Conservation (phyloP, 2,888 invertebrate genomes). For the Unio delphinus region DNA sequence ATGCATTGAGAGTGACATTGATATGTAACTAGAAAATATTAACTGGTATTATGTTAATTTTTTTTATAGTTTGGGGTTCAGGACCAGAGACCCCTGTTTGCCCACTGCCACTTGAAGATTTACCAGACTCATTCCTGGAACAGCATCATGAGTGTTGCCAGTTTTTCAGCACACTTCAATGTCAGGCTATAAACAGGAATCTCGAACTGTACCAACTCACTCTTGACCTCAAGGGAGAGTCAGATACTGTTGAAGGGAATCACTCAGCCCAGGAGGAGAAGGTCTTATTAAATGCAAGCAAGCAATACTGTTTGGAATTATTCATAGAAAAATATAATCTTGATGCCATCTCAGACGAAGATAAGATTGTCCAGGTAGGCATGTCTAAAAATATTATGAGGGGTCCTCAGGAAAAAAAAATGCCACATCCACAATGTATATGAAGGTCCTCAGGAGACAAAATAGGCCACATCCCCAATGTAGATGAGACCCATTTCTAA, state of each 20-base stretch:
- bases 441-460: too few species aligned
- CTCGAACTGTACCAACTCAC: slow-evolving; percentile 36
- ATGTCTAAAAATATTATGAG: too few species aligned
- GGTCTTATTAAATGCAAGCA: slow-evolving; percentile 23
- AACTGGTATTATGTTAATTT: background rate
- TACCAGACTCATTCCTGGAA: slow-evolving; percentile 48
- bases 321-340: slow-evolving; percentile 35
- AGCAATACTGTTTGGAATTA: slow-evolving; percentile 40
- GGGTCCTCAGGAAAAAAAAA: too few species aligned
- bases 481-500: too few species aligned
- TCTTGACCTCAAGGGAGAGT: too few species aligned
- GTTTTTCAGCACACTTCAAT: slow-evolving; percentile 49
- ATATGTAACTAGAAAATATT: background rate
- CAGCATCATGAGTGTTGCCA: slow-evolving; percentile 46
- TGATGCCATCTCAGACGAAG: slow-evolving; percentile 16
- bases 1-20: too few species aligned
- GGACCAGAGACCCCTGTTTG: slow-evolving; percentile 1
- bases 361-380: too few species aligned
- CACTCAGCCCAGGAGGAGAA: slow-evolving; percentile 23
- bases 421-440: too few species aligned
- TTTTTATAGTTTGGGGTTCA: background rate
- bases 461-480: too few species aligned
- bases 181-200: slow-evolving; percentile 51
- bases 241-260: background rate
- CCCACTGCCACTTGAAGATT: slow-evolving; percentile 21